Base-by-base conservation (phyloP, 2,888 invertebrate species). In the Drosophila yooni region DNA sequence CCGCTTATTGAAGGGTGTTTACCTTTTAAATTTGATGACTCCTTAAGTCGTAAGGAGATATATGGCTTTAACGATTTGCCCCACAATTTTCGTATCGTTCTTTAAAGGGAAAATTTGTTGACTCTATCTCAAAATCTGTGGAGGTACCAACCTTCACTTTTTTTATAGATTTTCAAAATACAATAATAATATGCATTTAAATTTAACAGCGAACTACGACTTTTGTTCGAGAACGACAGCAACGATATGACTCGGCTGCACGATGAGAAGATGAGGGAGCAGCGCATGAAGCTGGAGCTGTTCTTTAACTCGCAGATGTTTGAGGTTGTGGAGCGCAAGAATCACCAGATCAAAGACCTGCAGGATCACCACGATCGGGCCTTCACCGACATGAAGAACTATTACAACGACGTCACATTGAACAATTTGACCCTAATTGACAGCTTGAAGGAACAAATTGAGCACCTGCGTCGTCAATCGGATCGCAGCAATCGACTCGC, bases 361-460 rank as follows among this genome's bases (percentile, higher is more conserved):
- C 97, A 97, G 76, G 94, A 95, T 40, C 95, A 96, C 88, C 98
- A 99, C 90, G 97, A 98, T 76, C 95, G 95, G 82, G 96, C 97
- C 0, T 97, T 98, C 91, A 95, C 95, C 51, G 97, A 98, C 92
- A 96, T 99, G 94, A 98, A 98, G 92, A 97, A 96, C 92, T 99
- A 98, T 93, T 99, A 98, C 91, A 98, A 98, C 89, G 98, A 98
- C 88, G 98, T 99, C 61, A 98, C 98, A 0, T 94, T 98, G 18
- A 98, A 98, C 92, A 99, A 99, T 93, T 94, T 99, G 78, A 97
- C 98, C 0, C 94, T 99, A 3, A 98, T 99, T 70, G 97, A 97
- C 91, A 97, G 97, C 81, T 94, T 99, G 40, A 99, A 98, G 94
- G 97, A 97, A 87, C 96, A 97, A 90, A 95, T 97, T 95, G 96